Evolutionary conservation across 2,797 vertebrate genomes (phyloP), one percentile per base, ranked within the genome.

Genomic region (Gouania willdenowi): DNA sequence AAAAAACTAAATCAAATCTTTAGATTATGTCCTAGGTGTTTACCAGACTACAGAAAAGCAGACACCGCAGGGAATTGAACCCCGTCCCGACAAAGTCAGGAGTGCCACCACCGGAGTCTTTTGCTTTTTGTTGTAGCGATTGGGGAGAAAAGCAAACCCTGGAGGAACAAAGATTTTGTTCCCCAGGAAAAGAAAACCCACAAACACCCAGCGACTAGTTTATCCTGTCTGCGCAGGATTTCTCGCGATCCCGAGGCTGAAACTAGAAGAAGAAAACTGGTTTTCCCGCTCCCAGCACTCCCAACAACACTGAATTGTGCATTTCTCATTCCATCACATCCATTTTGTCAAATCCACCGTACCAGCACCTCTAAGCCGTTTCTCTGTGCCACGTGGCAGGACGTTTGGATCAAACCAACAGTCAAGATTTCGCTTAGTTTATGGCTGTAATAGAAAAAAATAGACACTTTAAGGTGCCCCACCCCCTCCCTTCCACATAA

Each of bases 101-200:
- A 92, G 92, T 93, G 91, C 93, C 92, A 85, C 86, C 90, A 94
- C 92, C 92, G 73, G 92, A 71, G 87, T 88, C 91, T 94, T 94
- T 94, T 93, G 92, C 92, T 95, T 95, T 93, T n/a, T 93, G 84
- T 81, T 77, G 62, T 64, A 60, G 87, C 78, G 85, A 62, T 55
- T 48, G 44, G 81, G 88, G 92, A 75, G 10, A 86, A 96, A 96
- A 95, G 93, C 93, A 96, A 96, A 96, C 95, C 92, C 88, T 95
- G 93, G 83, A 89, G 88, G 82, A 96, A 94, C 91, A 94, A 8
- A 11, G 5, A 4, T 12, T 45, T 86, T 93, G 90, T 93, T 93
- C 88, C 89, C 86, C 91, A 94, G 91, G 90, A 95, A 95, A 96
- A 95, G 92, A 94, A 96, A 95, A 92, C 89, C 92, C 72, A 16